A percentile compares a stretch with the other conserved stretches of the same genome.
phyloP scores from a whole-genome alignment of 1,140 invertebrate genomes.

The Manduca sexta region DNA sequence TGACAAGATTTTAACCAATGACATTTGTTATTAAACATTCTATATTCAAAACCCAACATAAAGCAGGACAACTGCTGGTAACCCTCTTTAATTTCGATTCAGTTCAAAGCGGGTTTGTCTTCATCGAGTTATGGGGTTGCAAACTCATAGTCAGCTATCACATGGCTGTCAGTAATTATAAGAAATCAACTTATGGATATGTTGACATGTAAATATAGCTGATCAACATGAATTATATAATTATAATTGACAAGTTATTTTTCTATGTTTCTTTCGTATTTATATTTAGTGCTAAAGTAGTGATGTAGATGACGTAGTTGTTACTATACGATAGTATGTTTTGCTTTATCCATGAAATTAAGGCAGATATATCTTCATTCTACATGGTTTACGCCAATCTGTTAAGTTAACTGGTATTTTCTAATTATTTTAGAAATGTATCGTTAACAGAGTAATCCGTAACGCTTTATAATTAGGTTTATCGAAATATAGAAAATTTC shows the following conservation, averaged over 20 bases:
- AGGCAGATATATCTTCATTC: no score
- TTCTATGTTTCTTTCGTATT: conserved; percentile 64
- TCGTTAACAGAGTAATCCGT: conserved; percentile 54
- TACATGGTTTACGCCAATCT: no score
- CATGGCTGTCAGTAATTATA: conserved; percentile 73
- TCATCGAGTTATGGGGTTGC: conserved; percentile 51
- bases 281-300: conserved; percentile 61
- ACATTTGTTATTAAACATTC: no score
- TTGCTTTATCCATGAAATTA: not conserved
- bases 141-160: conserved; percentile 72
- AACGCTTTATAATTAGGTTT: conserved; percentile 72
- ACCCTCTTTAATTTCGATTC: no score
- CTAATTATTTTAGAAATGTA: conserved; percentile 1
- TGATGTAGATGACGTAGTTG: conserved; percentile 25
- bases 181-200: conserved; percentile 65
- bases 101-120: conserved; percentile 42
- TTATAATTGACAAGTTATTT: conserved; percentile 70
- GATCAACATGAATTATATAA: conserved; percentile 69
- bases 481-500: conserved; percentile 63
- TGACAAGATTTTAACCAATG: no score
- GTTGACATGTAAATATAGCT: conserved; percentile 71
- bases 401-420: not conserved
- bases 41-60: no score
- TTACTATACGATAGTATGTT: not conserved
- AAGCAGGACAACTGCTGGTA: no score